Conservation (phyloP, 2,797 vertebrate species). For the Sebastolobus alascanus region DNA sequence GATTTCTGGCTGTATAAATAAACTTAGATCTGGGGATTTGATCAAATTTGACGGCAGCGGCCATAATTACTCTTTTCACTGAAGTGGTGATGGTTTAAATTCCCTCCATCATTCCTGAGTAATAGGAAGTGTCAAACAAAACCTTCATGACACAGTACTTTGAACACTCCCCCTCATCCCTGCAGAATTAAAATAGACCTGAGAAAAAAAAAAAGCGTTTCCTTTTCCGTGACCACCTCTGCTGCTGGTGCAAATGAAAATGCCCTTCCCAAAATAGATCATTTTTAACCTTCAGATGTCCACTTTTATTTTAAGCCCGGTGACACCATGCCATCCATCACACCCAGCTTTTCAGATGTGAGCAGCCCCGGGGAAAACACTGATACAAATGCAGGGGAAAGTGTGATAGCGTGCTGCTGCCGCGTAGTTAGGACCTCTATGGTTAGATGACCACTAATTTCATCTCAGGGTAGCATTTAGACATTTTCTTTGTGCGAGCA, state of each 20-base stretch:
- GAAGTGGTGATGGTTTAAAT: conserved; percentile 66
- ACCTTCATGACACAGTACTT: conserved; percentile 75
- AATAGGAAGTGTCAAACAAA: conserved; percentile 78
- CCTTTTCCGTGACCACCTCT: conserved; percentile 80
- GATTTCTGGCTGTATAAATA: conserved; percentile 53
- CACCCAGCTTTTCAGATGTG: conserved; percentile 77
- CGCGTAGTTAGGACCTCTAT: conserved; percentile 60
- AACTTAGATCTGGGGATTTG: conserved; percentile 52
- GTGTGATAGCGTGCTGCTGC: conserved; percentile 68
- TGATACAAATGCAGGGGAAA: conserved; percentile 65
- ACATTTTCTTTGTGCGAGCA: conserved; percentile 74
- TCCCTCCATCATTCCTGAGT: conserved; percentile 73
- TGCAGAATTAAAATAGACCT: conserved; percentile 81
- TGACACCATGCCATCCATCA: conserved; percentile 83
- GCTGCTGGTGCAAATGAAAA: conserved; percentile 82
- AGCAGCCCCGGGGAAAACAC: conserved; percentile 70
- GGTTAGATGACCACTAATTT: conserved; percentile 79
- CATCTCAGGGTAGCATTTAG: conserved; percentile 77
- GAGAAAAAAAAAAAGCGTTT: conserved; percentile 53
- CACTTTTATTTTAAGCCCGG: conserved; percentile 84
- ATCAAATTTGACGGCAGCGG: conserved; percentile 50
- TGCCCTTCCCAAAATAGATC: conserved; percentile 86
- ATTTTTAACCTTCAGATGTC: conserved; percentile 85
- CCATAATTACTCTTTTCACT: conserved; percentile 62
- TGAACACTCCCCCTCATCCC: conserved; percentile 73